phyloP scores from a whole-genome alignment of 2,797 vertebrate genomes.

The Tragelaphus oryx region DNA sequence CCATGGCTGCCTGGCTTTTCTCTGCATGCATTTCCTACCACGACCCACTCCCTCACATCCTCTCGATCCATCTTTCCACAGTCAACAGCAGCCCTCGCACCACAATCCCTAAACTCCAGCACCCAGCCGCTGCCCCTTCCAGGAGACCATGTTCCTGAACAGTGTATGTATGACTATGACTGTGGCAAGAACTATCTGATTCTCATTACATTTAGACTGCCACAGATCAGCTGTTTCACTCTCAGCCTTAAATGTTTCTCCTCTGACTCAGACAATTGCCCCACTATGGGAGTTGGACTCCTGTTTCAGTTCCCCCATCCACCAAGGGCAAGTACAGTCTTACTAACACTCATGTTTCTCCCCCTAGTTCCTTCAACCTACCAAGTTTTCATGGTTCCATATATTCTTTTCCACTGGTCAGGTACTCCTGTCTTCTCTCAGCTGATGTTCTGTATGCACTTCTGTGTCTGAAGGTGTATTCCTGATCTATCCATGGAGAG shows the following conservation, averaged over 20 bases:
- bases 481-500: not conserved
- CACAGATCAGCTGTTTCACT: no score
- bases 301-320: not conserved
- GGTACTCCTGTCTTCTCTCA: not conserved
- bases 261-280: no score
- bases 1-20: not conserved
- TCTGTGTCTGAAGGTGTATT: not conserved
- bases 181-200: not conserved
- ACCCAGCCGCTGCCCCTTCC: not conserved
- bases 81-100: not conserved
- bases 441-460: not conserved
- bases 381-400: not conserved
- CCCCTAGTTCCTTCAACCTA: not conserved
- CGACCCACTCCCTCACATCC: not conserved
- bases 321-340: not conserved
- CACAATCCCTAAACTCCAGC: not conserved
- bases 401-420: not conserved
- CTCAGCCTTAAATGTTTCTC: no score
- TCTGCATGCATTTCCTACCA: not conserved
- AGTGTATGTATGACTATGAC: not conserved
- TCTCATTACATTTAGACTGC: not conserved
- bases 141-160: not conserved
- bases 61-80: accelerated
- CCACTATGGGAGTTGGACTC: not conserved
- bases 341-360: not conserved